Base-by-base conservation (phyloP, 2,113 vertebrate genomes). In the Mirounga angustirostris region DNA sequence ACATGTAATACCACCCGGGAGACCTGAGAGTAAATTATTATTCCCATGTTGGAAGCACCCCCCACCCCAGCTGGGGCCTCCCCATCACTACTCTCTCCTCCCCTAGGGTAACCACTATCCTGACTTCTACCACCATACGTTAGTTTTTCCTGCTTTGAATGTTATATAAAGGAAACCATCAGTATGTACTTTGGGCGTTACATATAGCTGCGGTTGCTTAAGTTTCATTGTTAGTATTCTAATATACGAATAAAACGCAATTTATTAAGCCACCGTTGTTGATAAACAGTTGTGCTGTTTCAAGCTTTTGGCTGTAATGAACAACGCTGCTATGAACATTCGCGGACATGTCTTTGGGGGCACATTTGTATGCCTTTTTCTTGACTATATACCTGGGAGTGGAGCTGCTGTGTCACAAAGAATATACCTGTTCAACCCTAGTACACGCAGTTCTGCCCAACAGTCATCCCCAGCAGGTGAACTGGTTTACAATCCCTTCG, bases 391-490 rank as follows among this genome's bases (percentile, higher is more conserved):
- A 89, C 30, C 18, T 58, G 59, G 63, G 30, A 61, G 40, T 28
- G 30, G 63, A 96, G 67, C 5, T 65, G 52, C 33, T 83, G 85
- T 19, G 63, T 81, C 80, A 89, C 46, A 61, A 89, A 82, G 65
- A 86, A 82, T 19, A 28, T 21, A 71, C 19, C 5, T 1, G 0
- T 71, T 61, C 82, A 74, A 65, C 19, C 40, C 78, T 1, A 16
- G 21, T 22, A 69, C 14, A 71, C 0, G 18, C 14, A 50, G 43
- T 30, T 30, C 71, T 73, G 69, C 26, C 43, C 11, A 40, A 30
- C 22, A 59, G 59, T 61, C 91, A 87, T 67, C 73, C 33, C 40
- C 56, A 84, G 74, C n/a, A 7, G n/a, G 15, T 56, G 7, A 81
- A 52, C n/a, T 7, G 69, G 69, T 50, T 52, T 63, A n/a, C 0